Conservation (phyloP, 2,113 vertebrate genomes). For the Delphinapterus leucas region DNA sequence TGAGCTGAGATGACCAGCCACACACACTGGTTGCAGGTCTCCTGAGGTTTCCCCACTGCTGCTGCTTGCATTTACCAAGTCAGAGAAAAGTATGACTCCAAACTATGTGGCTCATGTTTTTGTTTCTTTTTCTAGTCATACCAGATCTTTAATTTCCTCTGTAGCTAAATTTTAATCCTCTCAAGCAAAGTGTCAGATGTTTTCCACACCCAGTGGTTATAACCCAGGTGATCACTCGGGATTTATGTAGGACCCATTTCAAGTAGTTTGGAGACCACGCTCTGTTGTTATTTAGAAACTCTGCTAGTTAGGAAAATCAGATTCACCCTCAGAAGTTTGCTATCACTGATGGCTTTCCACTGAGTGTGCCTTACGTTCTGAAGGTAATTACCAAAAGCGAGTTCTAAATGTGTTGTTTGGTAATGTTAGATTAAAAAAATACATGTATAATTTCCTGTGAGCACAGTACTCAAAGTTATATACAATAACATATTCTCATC, state of each 20-base stretch:
- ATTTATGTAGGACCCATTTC: not conserved
- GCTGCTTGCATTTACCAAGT: not conserved
- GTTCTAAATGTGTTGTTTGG: not conserved
- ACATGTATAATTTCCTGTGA: not conserved
- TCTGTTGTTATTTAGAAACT: not conserved
- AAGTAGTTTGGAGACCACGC: not conserved
- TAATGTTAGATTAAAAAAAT: not conserved
- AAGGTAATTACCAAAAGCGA: not conserved
- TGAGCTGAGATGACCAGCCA: not conserved
- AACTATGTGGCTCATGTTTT: not conserved
- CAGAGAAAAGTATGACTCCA: not conserved
- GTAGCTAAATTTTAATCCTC: not conserved
- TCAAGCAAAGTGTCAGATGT: not conserved
- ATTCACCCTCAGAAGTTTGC: not conserved
- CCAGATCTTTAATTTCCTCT: not conserved
- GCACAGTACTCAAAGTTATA: not conserved
- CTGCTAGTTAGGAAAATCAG: not conserved
- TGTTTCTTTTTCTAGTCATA: not conserved
- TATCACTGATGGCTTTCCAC: not conserved
- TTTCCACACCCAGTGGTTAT: not conserved
- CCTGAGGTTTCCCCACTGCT: not conserved
- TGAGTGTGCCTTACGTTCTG: not conserved
- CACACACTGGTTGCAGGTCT: rapidly evolving
- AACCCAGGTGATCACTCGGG: not conserved
- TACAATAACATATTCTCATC: not conserved